Base-by-base conservation (phyloP, 2,888 invertebrate species). In the Coelinius sp. region DNA sequence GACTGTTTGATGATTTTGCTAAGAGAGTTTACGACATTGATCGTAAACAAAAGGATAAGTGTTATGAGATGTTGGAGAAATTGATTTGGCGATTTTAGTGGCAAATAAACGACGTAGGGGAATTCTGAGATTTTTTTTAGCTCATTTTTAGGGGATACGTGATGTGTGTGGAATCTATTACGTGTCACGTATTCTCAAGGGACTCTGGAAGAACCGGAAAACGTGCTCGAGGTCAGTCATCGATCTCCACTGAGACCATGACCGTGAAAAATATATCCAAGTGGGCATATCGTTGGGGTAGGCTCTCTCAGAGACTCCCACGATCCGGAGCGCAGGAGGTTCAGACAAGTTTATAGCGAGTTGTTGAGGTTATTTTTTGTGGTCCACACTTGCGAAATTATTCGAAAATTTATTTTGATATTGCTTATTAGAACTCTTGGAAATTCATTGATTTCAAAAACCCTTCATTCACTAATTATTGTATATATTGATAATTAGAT, bases 261-360 rank as follows among this genome's bases (percentile, higher is more conserved):
- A 52, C 53, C 63, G 31, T 52, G 70, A 31, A 67, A n/a, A 35
- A 56, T 20, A 67, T 27, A 62, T 66, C 67, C 71, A 31, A 67
- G 64, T 73, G 74, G 71, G 73, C 73, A 74, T 72, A 69, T 66
- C 75, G 75, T 75, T 84, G 78, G 77, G 81, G 79, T 82, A 84
- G 82, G 81, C 82, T 84, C 83, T 83, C 79, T 73, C 78, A 73
- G 81, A 81, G 82, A 81, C 80, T 79, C 79, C 75, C 25, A 14
- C 46, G 38, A 82, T 65, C 79, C 78, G 83, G 82, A 75, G 73
- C 73, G 27, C 79, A 84, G 80, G 73, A 76, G 31, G 46, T 59
- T 69, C 75, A 68, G 77, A 41, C 67, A 62, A 38, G 22, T n/a
- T 25, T 24, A 22, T 52, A 22, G 12, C 53, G 10, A 14, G 14